Percentiles rank a stretch among this genome's conserved stretches.
Conservation (phyloP, 2,113 vertebrate genomes). For the Sebastes schlegelii region DNA sequence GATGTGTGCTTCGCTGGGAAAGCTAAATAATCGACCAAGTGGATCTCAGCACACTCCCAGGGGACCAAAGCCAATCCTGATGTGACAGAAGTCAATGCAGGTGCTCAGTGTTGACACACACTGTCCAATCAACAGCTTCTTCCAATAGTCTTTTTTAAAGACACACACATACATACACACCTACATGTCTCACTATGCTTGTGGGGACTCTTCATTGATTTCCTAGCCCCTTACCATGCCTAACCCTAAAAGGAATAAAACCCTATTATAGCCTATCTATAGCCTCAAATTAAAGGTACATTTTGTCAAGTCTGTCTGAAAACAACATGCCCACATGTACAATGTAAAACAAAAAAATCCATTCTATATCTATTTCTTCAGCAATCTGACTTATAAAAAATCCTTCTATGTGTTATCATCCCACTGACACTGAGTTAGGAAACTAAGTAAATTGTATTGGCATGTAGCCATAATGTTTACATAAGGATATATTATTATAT, state of each 20-base stretch:
- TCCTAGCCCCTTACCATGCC: background rate
- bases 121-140: conserved; percentile 42
- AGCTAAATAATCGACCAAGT: conserved; percentile 59
- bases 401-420: background rate
- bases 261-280: background rate
- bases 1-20: conserved; percentile 10
- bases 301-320: background rate
- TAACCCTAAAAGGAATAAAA: background rate
- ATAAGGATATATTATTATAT: background rate
- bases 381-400: background rate
- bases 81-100: conserved; percentile 62
- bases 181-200: background rate
- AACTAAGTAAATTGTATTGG: background rate
- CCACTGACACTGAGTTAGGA: background rate
- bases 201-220: conserved; percentile 41
- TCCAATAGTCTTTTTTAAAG: conserved; percentile 32
- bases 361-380: background rate
- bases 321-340: background rate
- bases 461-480: background rate
- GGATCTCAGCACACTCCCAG: conserved; percentile 53
- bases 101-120: conserved; percentile 53
- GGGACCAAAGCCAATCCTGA: conserved; percentile 41
- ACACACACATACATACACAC: background rate
- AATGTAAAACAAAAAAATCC: background rate
- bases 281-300: background rate